phyloP scores from a whole-genome alignment of 2,797 vertebrate species.

The Halcyon chelicuti region DNA sequence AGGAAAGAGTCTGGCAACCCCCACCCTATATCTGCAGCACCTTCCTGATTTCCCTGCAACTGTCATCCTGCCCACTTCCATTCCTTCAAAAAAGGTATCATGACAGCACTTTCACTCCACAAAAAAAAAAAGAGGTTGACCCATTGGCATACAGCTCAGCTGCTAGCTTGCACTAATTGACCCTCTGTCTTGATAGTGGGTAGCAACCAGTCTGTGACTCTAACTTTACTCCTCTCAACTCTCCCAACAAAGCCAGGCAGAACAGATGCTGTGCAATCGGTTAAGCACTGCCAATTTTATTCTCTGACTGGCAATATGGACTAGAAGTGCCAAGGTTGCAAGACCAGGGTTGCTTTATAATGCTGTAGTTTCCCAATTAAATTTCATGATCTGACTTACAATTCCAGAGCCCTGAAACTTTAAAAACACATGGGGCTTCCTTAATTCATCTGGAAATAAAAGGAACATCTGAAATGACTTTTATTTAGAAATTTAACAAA shows the following conservation, averaged over 20 bases:
- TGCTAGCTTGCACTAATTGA: neutral
- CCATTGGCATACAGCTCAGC: neutral
- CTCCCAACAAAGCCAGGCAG: neutral
- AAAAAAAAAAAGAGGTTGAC: neutral
- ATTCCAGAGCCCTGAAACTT: constrained; percentile 49
- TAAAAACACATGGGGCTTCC: neutral
- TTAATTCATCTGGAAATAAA: constrained; percentile 34
- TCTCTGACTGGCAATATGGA: constrained; percentile 2
- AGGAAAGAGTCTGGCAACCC: neutral
- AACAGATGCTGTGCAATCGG: neutral
- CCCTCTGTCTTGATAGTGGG: neutral
- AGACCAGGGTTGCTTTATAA: constrained; percentile 16
- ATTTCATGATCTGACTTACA: constrained; percentile 23
- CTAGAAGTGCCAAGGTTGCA: constrained; percentile 15
- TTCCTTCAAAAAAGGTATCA: neutral
- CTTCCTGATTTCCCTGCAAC: neutral
- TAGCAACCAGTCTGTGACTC: too few species aligned
- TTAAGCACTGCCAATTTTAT: constrained; percentile 29
- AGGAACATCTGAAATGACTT: constrained; percentile 33
- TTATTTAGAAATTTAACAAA: constrained; percentile 74
- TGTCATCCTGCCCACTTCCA: neutral
- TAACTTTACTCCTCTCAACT: neutral
- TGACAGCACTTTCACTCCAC: neutral
- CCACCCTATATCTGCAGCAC: neutral
- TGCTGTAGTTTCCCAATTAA: constrained; percentile 7